These are phyloP conservation scores for Centropus bengalensis DNA, from an alignment of 2,113 vertebrate genomes.

Conservation along the genomic window DNA sequence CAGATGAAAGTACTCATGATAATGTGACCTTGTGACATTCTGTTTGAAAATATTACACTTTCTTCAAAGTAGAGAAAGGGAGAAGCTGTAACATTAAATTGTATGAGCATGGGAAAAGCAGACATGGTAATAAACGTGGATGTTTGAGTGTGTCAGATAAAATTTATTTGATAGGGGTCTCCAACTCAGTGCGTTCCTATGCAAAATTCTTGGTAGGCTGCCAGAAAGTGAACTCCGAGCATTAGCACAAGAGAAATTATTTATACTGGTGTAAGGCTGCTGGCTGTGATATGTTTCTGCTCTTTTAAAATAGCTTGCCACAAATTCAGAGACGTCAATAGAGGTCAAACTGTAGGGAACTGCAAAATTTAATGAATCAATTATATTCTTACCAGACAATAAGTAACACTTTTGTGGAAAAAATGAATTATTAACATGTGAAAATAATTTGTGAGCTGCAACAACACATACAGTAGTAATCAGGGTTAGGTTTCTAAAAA, in stretches of 20 bases:
- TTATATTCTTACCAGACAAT: conserved; percentile 6
- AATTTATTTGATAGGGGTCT: conserved; percentile 71
- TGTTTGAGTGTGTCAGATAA: conserved; percentile 67
- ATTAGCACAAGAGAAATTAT: conserved; percentile 70
- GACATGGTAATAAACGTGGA: conserved; percentile 59
- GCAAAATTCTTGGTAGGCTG: conserved; percentile 65
- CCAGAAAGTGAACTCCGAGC: conserved; percentile 63
- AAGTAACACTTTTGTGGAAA: conserved; percentile 15
- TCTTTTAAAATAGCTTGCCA: conserved; percentile 67
- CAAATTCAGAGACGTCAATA: conserved; percentile 29
- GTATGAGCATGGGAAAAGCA: conserved; percentile 57
- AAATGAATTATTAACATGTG: conserved; percentile 46
- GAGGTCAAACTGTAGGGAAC: conserved; percentile 49
- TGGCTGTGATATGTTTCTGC: conserved; percentile 42
- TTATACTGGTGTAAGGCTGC: conserved; percentile 53
- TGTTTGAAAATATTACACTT: conserved; percentile 57
- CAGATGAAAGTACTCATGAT: conserved; percentile 52
- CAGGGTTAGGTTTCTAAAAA: conserved; percentile 19
- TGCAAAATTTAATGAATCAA: conserved; percentile 47
- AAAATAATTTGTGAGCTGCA: conserved; percentile 45
- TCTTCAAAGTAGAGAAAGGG: conserved; percentile 57
- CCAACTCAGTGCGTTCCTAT: conserved; percentile 65
- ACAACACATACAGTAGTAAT: conserved; percentile 11
- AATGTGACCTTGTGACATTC: conserved; percentile 31
- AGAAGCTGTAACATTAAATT: conserved; percentile 63